Base-by-base conservation (phyloP, 2,797 vertebrate genomes). In the Buphagus erythrorhynchus region DNA sequence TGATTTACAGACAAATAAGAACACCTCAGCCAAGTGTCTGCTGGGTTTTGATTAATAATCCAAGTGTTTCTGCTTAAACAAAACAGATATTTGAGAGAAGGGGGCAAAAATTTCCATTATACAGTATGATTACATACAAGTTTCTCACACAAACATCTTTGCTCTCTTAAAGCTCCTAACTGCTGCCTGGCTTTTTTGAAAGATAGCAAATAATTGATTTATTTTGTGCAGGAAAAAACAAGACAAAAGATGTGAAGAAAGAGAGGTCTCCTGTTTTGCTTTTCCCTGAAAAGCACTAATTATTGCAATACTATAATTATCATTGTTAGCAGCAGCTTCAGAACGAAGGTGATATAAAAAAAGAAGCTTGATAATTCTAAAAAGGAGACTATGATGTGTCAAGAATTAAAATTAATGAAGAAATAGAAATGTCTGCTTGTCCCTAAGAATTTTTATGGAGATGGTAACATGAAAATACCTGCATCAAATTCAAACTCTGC, bases 401-500 rank as follows among this genome's bases (percentile, higher is more conserved):
- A 57, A 65, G 31, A 20, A 63, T 22, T 80, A 75, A 48, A 78
- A 59, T 8, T 61, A 28, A 61, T 42, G 16, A 57, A 45, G 15
- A 54, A n/a, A n/a, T 8, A 33, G 2, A 62, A 42, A 73, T 6
- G 8, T 65, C 54, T 45, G 33, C 46, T 55, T 21, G 20, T 11
- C 13, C 3, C 24, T 22, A 1, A 24, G 8, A 40, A 35, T 29
- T n/a, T 67, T 71, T 19, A 49, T 7, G 57, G 49, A 12, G 40
- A 20, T 1, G 25, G 16, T 4, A 66, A 72, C 52, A 86, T 1
- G 33, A 74, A 79, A 84, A 96, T 98, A 99, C 99, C 99, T 98
- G 99, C 99, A 93, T 99, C 99, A 76, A 99, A 99, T 88, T 99
- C 99, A 97, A 99, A 99, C 92, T 99, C 99, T 4, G 99, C 99